These are phyloP conservation scores for Cheilinus undulatus DNA, from an alignment of 2,113 vertebrate genomes.

Conservation along the genomic window DNA sequence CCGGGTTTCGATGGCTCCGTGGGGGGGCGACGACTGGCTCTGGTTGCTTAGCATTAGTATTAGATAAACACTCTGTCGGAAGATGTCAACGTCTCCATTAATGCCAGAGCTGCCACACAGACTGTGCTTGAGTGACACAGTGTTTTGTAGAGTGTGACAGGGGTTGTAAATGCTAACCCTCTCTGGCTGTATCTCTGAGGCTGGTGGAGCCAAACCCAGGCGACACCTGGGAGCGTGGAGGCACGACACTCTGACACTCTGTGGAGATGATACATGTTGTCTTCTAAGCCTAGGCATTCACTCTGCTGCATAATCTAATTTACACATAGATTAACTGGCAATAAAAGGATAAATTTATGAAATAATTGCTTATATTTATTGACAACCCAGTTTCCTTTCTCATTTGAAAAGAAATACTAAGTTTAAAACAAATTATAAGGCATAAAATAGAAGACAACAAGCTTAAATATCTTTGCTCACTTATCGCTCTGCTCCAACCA, in stretches of 20 bases:
- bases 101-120: constrained; percentile 81
- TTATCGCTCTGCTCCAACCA: constrained; percentile 69
- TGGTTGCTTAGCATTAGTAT: constrained; percentile 80
- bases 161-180: constrained; percentile 81
- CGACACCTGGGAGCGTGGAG: constrained; percentile 69
- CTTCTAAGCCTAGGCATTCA: constrained; percentile 19
- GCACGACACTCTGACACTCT: constrained; percentile 60
- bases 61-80: constrained; percentile 84
- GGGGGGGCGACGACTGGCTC: constrained; percentile 71
- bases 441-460: constrained; percentile 34
- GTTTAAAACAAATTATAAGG: not conserved
- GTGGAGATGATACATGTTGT: constrained; percentile 56
- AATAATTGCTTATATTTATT: constrained; percentile 2
- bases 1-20: constrained; percentile 67
- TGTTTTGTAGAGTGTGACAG: constrained; percentile 83
- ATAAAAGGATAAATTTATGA: constrained; percentile 10
- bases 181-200: constrained; percentile 71
- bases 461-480: constrained; percentile 52
- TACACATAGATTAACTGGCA: not conserved
- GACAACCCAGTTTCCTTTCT: not conserved
- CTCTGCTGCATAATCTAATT: not conserved
- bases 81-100: constrained; percentile 85
- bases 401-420: not conserved
- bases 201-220: constrained; percentile 60
- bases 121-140: constrained; percentile 79